A percentile compares a stretch with the other conserved stretches of the same genome.
These are phyloP conservation scores for Trachurus trachurus DNA, from an alignment of 2,797 vertebrate species.

Conservation along the genomic window DNA sequence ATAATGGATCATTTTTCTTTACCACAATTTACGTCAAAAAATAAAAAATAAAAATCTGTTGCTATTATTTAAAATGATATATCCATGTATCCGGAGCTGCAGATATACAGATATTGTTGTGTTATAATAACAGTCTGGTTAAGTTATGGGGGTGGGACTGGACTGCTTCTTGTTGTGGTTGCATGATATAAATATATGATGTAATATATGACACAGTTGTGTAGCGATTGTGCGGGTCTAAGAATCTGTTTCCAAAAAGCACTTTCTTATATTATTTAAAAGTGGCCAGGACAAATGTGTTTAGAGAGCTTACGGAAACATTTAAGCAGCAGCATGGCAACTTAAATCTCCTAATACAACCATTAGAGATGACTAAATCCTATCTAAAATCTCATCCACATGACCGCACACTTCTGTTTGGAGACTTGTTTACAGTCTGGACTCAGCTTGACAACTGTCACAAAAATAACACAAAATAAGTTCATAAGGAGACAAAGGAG, in stretches of 20 bases:
- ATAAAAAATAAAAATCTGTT: background rate
- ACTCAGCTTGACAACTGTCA: background rate
- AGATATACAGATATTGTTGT: background rate
- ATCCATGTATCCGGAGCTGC: background rate
- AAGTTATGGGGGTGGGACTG: constrained; percentile 22
- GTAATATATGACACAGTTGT: constrained; percentile 16
- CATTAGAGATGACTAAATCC: constrained; percentile 27
- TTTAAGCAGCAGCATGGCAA: constrained; percentile 21
- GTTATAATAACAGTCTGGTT: background rate
- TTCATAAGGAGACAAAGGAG: background rate
- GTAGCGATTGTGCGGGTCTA: background rate
- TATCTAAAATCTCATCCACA: constrained; percentile 27
- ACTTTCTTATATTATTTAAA: background rate
- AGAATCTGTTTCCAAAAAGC: background rate
- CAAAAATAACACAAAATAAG: background rate
- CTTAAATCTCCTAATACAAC: constrained; percentile 27
- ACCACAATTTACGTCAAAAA: background rate
- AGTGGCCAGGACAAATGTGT: constrained; percentile 12
- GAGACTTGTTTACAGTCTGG: constrained; percentile 53
- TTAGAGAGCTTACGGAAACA: constrained; percentile 9
- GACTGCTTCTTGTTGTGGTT: constrained; percentile 8
- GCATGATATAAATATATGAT: constrained; percentile 17
- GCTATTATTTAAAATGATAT: background rate
- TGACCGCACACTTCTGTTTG: constrained; percentile 30
- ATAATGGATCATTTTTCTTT: background rate